A percentile compares a stretch with the other conserved stretches of the same genome.
phyloP scores from a whole-genome alignment of 1,140 invertebrate genomes.

The Cotesia chilonis region DNA sequence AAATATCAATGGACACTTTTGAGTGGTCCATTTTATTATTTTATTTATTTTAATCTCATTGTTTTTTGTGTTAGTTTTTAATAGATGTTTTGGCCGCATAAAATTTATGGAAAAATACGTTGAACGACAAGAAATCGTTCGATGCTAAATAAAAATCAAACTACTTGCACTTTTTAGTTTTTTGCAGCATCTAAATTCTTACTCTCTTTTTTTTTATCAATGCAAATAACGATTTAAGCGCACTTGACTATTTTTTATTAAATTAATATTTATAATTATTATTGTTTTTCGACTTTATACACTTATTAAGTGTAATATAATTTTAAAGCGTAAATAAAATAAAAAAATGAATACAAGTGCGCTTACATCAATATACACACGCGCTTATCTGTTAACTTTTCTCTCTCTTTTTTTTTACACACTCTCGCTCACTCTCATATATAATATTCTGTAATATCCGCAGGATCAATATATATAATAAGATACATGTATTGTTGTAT shows the following conservation, averaged over 20 bases:
- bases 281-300: neutral
- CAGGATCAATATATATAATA: constrained; percentile 18
- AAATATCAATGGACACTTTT: constrained; percentile 11
- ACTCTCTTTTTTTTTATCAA: constrained; percentile 5
- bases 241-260: constrained; percentile 6
- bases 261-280: constrained; percentile 5
- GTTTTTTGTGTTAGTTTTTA: constrained; percentile 7
- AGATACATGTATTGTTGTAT: constrained; percentile 26
- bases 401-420: neutral
- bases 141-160: constrained; percentile 32
- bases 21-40: neutral
- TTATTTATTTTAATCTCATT: constrained; percentile 14
- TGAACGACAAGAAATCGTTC: constrained; percentile 27
- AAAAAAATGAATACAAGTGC: constrained; percentile 9
- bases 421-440: constrained; percentile 2
- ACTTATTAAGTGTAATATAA: neutral
- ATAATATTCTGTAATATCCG: neutral
- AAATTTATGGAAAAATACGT: constrained; percentile 41
- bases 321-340: neutral
- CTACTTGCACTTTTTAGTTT: constrained; percentile 36
- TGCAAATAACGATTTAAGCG: constrained; percentile 11
- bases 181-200: constrained; percentile 26
- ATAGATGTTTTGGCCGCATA: constrained; percentile 27
- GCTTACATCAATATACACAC: constrained; percentile 8
- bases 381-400: neutral